phyloP scores from a whole-genome alignment of 2,888 invertebrate genomes.

The Carpatolechia fugitivella region DNA sequence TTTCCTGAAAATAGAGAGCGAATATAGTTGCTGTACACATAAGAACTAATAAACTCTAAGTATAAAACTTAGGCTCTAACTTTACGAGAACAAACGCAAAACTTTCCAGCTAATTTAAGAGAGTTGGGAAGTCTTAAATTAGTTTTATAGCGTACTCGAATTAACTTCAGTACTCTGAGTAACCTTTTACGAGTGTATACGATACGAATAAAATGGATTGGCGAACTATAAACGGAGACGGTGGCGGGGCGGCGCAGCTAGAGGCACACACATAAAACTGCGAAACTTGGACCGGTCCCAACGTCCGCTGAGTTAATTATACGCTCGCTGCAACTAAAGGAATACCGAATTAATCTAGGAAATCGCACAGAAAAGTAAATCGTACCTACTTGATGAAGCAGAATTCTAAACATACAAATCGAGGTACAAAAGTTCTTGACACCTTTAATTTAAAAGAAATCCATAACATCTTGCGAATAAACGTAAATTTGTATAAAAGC shows the following conservation, averaged over 20 bases:
- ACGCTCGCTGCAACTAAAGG: conserved; percentile 47
- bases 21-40: background rate
- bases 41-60: background rate
- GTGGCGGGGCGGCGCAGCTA: conserved; percentile 1
- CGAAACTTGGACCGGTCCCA: conserved; percentile 49
- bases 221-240: conserved; percentile 26
- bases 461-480: no score
- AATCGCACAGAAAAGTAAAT: no score
- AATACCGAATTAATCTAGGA: conserved; percentile 50
- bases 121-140: conserved; percentile 4
- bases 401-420: no score
- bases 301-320: conserved; percentile 46
- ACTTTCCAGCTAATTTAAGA: conserved; percentile 4
- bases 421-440: no score
- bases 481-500: no score
- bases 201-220: conserved; percentile 21
- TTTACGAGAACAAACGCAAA: background rate
- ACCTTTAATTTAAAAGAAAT: no score
- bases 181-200: conserved; percentile 1
- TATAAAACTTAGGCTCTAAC: background rate
- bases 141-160: conserved; percentile 6
- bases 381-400: no score
- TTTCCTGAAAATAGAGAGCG: background rate
- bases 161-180: background rate
- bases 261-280: conserved; percentile 27